phyloP scores from a whole-genome alignment of 1,140 invertebrate genomes.

The Stegodyphus dumicola region DNA sequence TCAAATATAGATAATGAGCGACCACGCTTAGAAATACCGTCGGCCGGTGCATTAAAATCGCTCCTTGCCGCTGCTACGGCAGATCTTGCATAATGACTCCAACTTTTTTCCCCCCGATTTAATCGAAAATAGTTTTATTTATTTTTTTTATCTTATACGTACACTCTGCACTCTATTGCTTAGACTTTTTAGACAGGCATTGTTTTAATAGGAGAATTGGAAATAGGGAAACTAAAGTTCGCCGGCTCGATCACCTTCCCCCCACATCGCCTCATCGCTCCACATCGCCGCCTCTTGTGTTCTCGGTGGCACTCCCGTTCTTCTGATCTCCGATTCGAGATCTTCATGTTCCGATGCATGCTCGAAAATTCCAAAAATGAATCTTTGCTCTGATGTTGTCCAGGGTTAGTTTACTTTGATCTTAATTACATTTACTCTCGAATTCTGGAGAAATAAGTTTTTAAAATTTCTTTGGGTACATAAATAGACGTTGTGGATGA shows the following conservation, averaged over 20 bases:
- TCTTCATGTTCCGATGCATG: neutral
- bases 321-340: too few relatives aligned
- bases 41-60: constrained; percentile 44
- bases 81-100: constrained; percentile 21
- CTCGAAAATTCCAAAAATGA: neutral
- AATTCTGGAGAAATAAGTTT: neutral
- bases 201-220: constrained; percentile 51
- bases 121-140: constrained; percentile 43
- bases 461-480: too few relatives aligned
- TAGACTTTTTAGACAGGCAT: constrained; percentile 29
- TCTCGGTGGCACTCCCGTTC: too few relatives aligned
- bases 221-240: neutral
- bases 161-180: constrained; percentile 13
- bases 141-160: constrained; percentile 14
- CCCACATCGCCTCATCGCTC: neutral
- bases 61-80: constrained; percentile 15
- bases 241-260: too few relatives aligned
- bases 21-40: constrained; percentile 13
- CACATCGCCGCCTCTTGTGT: neutral
- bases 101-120: constrained; percentile 27
- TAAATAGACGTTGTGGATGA: too few relatives aligned
- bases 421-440: neutral
- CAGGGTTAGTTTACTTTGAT: neutral
- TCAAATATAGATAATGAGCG: constrained; percentile 28
- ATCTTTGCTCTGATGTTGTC: neutral